Percentiles rank a stretch among this genome's conserved stretches.
Evolutionary conservation across 2,113 vertebrate genomes (phyloP).

Genomic region (Raja brachyura): DNA sequence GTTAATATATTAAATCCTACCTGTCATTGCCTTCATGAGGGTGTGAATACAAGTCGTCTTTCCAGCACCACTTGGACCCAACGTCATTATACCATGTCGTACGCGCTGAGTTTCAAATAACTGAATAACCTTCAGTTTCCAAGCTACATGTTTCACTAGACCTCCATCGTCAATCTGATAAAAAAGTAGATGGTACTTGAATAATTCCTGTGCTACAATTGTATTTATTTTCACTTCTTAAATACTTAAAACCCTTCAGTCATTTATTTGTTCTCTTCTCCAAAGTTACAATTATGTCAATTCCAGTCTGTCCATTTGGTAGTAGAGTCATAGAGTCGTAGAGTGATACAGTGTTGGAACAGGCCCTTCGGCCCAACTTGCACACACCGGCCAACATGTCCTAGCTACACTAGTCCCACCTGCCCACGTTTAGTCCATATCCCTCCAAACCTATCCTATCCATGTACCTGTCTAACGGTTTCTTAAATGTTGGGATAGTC

Average conservation of each 20-base stretch:
- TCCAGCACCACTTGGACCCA: conserved; percentile 89
- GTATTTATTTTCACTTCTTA: neutral
- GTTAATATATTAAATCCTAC: conserved; percentile 48
- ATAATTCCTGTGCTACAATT: too few relatives aligned
- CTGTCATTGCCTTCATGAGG: conserved; percentile 86
- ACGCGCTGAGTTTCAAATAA: conserved; percentile 87
- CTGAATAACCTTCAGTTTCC: conserved; percentile 92
- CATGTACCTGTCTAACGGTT: too few relatives aligned
- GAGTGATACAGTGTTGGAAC: too few relatives aligned
- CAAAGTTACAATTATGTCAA: neutral
- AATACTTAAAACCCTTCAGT: neutral
- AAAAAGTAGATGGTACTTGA: neutral
- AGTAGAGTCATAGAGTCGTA: too few relatives aligned
- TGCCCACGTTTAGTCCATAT: too few relatives aligned
- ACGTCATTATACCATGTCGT: conserved; percentile 86
- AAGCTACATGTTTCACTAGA: conserved; percentile 81
- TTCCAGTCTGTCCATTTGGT: neutral
- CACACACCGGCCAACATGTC: too few relatives aligned
- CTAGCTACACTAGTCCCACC: too few relatives aligned
- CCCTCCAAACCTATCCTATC: too few relatives aligned
- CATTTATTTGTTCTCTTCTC: neutral
- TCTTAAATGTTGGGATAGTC: too few relatives aligned
- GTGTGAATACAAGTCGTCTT: conserved; percentile 86
- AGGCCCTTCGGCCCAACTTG: too few relatives aligned
- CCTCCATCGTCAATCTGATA: conserved; percentile 75